Conservation (phyloP, 2,888 invertebrate genomes). For the Acronicta psi region DNA sequence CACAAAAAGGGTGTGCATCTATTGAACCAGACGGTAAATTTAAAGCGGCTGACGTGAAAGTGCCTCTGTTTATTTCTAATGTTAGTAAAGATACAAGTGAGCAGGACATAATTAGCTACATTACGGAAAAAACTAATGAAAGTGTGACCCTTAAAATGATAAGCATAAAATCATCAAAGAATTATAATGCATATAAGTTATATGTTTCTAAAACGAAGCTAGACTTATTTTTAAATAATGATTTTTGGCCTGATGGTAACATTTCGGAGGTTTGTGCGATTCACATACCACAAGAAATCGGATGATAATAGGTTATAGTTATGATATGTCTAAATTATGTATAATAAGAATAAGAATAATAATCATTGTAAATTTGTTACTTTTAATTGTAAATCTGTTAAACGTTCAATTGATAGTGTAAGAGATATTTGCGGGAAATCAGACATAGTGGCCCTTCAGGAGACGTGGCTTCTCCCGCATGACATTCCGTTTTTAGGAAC, state of each 20-base stretch:
- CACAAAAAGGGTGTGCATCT: neutral
- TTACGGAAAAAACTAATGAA: neutral
- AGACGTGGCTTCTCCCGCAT: too few species aligned
- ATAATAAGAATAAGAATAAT: neutral
- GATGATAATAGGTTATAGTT: neutral
- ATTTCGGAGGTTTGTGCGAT: neutral
- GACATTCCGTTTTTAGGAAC: too few species aligned
- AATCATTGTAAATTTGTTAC: neutral
- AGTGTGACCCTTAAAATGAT: neutral
- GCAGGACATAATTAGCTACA: neutral
- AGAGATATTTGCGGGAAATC: too few species aligned
- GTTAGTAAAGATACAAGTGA: neutral
- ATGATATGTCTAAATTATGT: too few species aligned
- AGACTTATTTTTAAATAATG: neutral
- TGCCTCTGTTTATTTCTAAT: neutral
- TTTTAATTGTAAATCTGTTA: slow-evolving; percentile 5
- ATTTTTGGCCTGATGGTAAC: slow-evolving; percentile 1
- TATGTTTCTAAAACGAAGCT: neutral
- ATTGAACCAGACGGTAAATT: neutral
- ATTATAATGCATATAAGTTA: neutral
- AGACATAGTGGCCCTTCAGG: too few species aligned
- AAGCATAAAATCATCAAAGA: neutral
- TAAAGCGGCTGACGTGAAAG: neutral
- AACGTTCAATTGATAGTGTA: too few species aligned
- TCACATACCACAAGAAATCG: neutral